Percentiles rank a stretch among this genome's conserved stretches.
These are phyloP conservation scores for Scaptodrosophila latifasciaeformis DNA, from an alignment of 2,888 invertebrate genomes.

Conservation along the genomic window DNA sequence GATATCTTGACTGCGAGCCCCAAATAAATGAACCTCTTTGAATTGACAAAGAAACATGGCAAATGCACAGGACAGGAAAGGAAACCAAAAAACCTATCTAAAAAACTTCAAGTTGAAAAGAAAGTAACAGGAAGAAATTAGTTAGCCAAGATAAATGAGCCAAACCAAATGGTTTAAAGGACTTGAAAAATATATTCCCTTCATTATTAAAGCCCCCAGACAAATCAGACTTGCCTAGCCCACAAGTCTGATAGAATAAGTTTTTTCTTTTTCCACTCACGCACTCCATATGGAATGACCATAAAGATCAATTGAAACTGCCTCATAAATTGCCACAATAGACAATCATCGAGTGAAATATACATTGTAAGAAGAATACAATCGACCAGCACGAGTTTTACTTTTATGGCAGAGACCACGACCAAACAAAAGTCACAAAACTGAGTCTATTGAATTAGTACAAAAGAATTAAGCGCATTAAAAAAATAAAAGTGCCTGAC, in stretches of 20 bases:
- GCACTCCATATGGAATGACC: not conserved
- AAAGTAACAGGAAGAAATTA: too few species aligned
- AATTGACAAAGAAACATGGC: constrained; percentile 52
- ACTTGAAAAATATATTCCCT: too few species aligned
- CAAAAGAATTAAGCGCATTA: constrained; percentile 35
- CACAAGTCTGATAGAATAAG: too few species aligned
- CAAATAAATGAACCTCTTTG: constrained; percentile 49
- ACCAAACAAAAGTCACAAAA: not conserved
- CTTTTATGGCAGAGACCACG: not conserved
- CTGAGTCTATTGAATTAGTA: constrained; percentile 38
- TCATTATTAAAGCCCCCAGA: too few species aligned
- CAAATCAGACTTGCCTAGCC: too few species aligned
- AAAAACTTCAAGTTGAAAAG: too few species aligned
- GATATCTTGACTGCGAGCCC: constrained; percentile 15
- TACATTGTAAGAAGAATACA: too few species aligned
- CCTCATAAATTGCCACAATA: constrained; percentile 23
- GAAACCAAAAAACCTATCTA: too few species aligned
- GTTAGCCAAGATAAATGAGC: too few species aligned
- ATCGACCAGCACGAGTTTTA: constrained; percentile 20
- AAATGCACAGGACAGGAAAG: too few species aligned
- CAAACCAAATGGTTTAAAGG: too few species aligned
- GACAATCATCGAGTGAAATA: too few species aligned
- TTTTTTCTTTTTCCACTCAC: constrained; percentile 3
- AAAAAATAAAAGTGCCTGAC: constrained; percentile 8
- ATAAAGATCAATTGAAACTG: constrained; percentile 33